These are phyloP conservation scores for Microcebus murinus DNA, from an alignment of 2,113 vertebrate genomes.

Conservation along the genomic window DNA sequence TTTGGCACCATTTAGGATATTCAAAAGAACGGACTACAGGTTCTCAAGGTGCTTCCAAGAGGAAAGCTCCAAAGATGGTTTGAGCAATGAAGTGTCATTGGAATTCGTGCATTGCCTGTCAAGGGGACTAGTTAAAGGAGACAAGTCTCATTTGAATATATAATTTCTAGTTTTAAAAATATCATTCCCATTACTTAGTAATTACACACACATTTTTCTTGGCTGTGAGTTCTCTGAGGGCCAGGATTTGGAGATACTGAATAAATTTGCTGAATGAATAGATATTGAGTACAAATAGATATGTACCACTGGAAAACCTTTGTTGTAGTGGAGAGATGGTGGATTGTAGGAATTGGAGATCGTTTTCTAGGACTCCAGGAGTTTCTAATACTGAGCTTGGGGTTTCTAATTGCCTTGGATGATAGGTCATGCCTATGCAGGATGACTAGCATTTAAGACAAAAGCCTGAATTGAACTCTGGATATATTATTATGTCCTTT, in stretches of 20 bases:
- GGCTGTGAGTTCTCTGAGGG: constrained; percentile 9
- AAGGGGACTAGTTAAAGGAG: constrained; percentile 15
- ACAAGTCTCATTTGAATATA: constrained; percentile 15
- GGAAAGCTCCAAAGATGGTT: constrained; percentile 18
- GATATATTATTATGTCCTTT: not conserved
- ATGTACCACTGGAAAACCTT: not conserved
- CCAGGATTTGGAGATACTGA: not conserved
- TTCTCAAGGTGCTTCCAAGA: not conserved
- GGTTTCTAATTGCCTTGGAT: constrained; percentile 27
- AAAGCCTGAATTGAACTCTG: constrained; percentile 29
- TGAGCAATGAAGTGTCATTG: not conserved
- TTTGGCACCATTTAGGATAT: not conserved
- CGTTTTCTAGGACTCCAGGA: not conserved
- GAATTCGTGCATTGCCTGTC: not conserved
- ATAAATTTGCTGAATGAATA: not conserved
- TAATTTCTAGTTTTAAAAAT: constrained; percentile 61
- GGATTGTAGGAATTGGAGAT: not conserved
- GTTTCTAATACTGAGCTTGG: not conserved
- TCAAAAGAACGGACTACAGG: not conserved
- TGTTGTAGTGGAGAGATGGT: not conserved
- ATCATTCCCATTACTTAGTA: constrained; percentile 39
- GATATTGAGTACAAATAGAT: not conserved
- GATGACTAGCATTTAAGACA: not conserved
- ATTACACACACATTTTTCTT: constrained; percentile 24
- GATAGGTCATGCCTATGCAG: not conserved